Evolutionary conservation across 2,113 vertebrate species (phyloP).

Genomic region (Colossoma macropomum): DNA sequence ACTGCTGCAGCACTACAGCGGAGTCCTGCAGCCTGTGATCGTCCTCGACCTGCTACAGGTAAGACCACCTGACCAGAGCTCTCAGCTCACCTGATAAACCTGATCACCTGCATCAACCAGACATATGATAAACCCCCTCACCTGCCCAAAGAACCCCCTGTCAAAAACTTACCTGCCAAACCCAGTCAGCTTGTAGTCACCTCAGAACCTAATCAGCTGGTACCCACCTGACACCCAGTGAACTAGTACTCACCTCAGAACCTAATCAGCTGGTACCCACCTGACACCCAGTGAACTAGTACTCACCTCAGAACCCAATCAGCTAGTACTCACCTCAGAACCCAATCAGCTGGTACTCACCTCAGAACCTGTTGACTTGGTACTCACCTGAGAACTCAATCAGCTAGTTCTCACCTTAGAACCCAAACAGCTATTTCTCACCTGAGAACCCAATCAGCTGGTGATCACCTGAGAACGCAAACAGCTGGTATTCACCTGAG

Average conservation of each 20-base stretch:
- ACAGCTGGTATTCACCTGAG: too few species aligned
- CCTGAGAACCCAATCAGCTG: too few species aligned
- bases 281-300: slow-evolving; percentile 18
- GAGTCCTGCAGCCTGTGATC: slow-evolving; percentile 85
- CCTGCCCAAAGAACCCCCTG: too few species aligned
- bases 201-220: background rate
- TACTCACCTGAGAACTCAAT: too few species aligned
- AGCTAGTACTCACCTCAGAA: background rate
- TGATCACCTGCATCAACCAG: too few species aligned
- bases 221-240: slow-evolving; percentile 25
- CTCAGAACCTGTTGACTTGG: background rate
- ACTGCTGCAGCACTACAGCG: slow-evolving; percentile 85
- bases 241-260: background rate
- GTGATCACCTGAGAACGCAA: too few species aligned
- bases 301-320: background rate
- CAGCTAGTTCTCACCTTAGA: background rate
- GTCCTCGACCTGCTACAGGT: slow-evolving; percentile 91
- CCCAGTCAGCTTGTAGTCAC: background rate
- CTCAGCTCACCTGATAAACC: too few species aligned
- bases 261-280: background rate
- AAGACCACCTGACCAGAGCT: background rate
- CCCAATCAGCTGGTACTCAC: background rate
- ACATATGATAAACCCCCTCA: too few species aligned
- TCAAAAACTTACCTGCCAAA: background rate
- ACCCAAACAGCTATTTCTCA: background rate